Base-by-base conservation (phyloP, 2,888 invertebrate species). In the Byasa hedistus region DNA sequence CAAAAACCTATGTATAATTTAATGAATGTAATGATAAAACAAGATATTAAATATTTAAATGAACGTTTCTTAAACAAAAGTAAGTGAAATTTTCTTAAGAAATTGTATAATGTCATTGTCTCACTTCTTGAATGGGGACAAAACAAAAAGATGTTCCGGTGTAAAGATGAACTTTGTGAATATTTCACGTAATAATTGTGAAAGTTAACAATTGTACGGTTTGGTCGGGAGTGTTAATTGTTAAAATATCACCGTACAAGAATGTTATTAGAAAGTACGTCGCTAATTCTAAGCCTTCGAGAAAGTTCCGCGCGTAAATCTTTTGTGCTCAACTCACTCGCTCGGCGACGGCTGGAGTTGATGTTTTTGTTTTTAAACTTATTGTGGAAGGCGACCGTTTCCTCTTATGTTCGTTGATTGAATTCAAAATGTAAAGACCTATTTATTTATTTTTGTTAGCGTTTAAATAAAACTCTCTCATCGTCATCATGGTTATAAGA, bases 321-420 rank as follows among this genome's bases (percentile, higher is more conserved):
- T 89, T 85, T 82, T 86, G 87, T 87, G 87, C 86, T 81, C 83
- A 80, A 78, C 75, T 81, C 81, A 80, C 82, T 85, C 85, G 83
- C 83, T 83, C 76, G 79, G 78, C 82, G 85, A 87, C 87, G 83
- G 81, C 27, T 55, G 73, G 81, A 88, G 82, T 87, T 86, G 73
- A 61, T 66, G 80, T 81, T 86, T 87, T 89, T 88, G 85, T 87
- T 88, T 82, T 84, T 81, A 85, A 89, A 88, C 87, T 89, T 88
- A 88, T 89, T 87, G 48, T 23, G 36, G 17, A 54, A 58, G 59
- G 36, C 44, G 8, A 57, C 52, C 27, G 44, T 56, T 65, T 60
- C 48, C 65, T 60, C 56, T 32, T 32, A 32, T 23, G 36, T 65
- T 44, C 55, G 27, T 32, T 59, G 27, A 21, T 55, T 54, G 44